Percentiles rank a stretch among this genome's conserved stretches.
These are phyloP conservation scores for Frankliniella fusca DNA, from an alignment of 2,888 invertebrate genomes.

Conservation along the genomic window DNA sequence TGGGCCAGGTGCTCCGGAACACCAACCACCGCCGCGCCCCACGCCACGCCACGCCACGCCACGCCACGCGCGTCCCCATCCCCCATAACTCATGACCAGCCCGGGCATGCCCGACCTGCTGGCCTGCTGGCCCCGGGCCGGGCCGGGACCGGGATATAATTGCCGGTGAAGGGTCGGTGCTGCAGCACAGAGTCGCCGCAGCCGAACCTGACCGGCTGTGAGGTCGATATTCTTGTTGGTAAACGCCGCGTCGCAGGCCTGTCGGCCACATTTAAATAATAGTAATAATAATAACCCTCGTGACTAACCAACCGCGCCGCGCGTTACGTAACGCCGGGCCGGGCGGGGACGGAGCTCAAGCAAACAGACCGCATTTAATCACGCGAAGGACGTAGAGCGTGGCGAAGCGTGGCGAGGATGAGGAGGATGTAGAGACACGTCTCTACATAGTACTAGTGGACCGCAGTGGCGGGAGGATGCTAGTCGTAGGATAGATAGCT, in stretches of 20 bases:
- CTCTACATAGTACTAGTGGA: too few species aligned
- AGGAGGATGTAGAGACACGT: too few species aligned
- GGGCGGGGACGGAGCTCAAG: too few species aligned
- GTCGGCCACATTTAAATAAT: slow-evolving; percentile 6
- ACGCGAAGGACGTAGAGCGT: too few species aligned
- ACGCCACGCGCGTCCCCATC: background rate
- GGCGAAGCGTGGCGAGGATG: too few species aligned
- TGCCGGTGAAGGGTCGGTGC: background rate
- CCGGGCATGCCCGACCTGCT: too few species aligned
- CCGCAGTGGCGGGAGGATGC: too few species aligned
- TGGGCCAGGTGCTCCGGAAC: too few species aligned
- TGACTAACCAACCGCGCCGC: background rate
- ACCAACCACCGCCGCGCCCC: background rate
- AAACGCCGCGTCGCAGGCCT: background rate
- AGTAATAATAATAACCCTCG: background rate
- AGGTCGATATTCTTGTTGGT: background rate
- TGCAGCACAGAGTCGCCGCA: background rate
- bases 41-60: background rate
- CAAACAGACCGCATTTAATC: too few species aligned
- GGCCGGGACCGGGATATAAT: background rate
- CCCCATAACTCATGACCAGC: background rate
- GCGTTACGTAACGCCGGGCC: background rate
- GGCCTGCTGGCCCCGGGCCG: background rate
- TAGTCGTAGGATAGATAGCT: too few species aligned
- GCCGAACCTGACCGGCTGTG: background rate